Evolutionary conservation across 2,888 invertebrate species (phyloP), one percentile per base, ranked within the genome.

Genomic region (Hypercompe scribonia): DNA sequence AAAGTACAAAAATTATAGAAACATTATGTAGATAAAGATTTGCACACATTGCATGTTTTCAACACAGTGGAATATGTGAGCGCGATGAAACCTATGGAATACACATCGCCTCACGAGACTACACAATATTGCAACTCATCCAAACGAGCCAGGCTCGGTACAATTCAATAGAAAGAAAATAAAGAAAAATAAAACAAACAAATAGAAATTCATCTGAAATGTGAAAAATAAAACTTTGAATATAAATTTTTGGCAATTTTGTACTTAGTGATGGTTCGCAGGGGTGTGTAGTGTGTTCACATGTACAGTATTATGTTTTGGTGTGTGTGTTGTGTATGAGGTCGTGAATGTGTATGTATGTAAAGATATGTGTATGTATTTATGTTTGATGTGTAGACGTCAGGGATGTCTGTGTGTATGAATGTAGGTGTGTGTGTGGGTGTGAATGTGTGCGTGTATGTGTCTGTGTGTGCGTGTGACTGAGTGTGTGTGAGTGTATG

Each of bases 241-340:
- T 89, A 90, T 88, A 89, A 84, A 86, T 94, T 94, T 95, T 95
- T 95, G 95, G 95, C 95, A 94, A 94, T 94, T 95, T 95, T 95
- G 95, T 95, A 95, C 95, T 95, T 94, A 92, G 93, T 93, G 93
- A 94, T 93, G 91, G 87, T 88, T 90, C 89, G 88, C 89, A 89
- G 88, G 89, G 86, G 86, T 88, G 90, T 89, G 85, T 83, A 78
- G 82, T 80, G 78, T 86, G 75, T 85, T 80, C 66, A 80, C 82
- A 81, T 86, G 82, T 85, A 85, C 75, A 70, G 83, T 82, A 82
- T 72, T 73, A 80, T 77, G 79, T 73, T 77, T 72, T 78, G 73
- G 33, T 66, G 68, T 78, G 73, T 75, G 80, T 75, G 75, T 70
- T n/a, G 15, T 31, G 86, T 87, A 89, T 88, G 84, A 83, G 76